These are phyloP conservation scores for Neodiprion lecontei DNA, from an alignment of 1,140 invertebrate species.

Conservation along the genomic window DNA sequence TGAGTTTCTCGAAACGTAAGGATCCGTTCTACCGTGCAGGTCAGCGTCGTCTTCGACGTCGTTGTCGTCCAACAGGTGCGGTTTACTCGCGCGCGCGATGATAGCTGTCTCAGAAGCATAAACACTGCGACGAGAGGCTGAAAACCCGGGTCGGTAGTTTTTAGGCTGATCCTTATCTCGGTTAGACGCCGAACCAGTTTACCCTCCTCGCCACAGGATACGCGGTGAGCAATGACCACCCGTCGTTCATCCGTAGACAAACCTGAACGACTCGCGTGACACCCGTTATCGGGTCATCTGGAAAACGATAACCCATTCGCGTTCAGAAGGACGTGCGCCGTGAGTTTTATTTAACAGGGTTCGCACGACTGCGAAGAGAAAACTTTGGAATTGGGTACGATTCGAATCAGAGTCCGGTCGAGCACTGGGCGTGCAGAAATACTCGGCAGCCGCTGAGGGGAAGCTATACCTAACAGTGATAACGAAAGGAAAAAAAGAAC, in stretches of 20 bases:
- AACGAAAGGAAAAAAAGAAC: too few relatives aligned
- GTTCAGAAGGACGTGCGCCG: too few relatives aligned
- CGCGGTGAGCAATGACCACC: not conserved
- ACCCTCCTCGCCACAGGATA: not conserved
- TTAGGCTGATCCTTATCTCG: slow-evolving; percentile 4
- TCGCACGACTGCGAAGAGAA: too few relatives aligned
- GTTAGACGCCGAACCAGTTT: not conserved
- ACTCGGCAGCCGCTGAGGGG: too few relatives aligned
- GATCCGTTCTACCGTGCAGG: not conserved
- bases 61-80: not conserved
- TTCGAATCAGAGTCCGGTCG: too few relatives aligned
- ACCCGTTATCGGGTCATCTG: too few relatives aligned
- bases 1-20: not conserved
- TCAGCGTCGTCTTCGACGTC: not conserved
- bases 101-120: not conserved
- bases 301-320: too few relatives aligned
- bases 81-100: not conserved
- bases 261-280: not conserved
- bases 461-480: too few relatives aligned
- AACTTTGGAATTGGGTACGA: too few relatives aligned
- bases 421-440: too few relatives aligned
- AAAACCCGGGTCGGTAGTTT: not conserved
- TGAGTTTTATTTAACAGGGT: too few relatives aligned
- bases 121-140: not conserved
- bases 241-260: not conserved